These are phyloP conservation scores for Unio delphinus DNA, from an alignment of 2,888 invertebrate species.

Conservation along the genomic window DNA sequence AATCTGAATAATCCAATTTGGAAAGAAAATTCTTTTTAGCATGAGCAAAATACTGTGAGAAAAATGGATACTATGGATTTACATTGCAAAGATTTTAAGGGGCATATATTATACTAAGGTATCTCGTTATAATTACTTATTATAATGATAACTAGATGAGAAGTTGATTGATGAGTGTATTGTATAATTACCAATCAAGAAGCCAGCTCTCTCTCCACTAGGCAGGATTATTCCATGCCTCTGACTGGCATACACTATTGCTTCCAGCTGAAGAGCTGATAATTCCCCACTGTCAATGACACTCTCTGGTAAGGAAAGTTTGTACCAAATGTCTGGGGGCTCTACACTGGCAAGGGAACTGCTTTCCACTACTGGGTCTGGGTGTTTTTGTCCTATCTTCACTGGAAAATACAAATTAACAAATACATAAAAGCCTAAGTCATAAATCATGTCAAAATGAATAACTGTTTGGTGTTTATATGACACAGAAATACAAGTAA, in stretches of 20 bases:
- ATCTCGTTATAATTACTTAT: too few species aligned
- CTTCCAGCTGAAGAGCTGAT: slow-evolving; percentile 96
- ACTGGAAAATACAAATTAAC: slow-evolving; percentile 75
- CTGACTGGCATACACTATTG: slow-evolving; percentile 97
- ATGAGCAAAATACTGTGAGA: too few species aligned
- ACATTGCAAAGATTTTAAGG: too few species aligned
- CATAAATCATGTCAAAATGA: too few species aligned
- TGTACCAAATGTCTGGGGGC: slow-evolving; percentile 93
- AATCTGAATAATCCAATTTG: too few species aligned
- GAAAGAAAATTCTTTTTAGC: too few species aligned
- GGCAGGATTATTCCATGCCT: slow-evolving; percentile 92
- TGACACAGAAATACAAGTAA: too few species aligned
- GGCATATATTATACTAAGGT: too few species aligned
- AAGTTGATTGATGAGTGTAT: too few species aligned
- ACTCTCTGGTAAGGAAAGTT: slow-evolving; percentile 78
- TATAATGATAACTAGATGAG: background rate
- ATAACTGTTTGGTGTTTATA: too few species aligned
- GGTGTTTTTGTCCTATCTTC: slow-evolving; percentile 94
- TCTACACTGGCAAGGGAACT: slow-evolving; percentile 96
- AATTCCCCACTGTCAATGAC: slow-evolving; percentile 87
- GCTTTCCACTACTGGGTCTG: slow-evolving; percentile 99
- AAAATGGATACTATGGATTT: too few species aligned
- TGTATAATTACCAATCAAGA: slow-evolving; percentile 83
- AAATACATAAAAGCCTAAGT: too few species aligned
- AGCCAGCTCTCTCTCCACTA: slow-evolving; percentile 92